Conservation (phyloP, 2,888 invertebrate genomes). For the Gryllus longicercus region DNA sequence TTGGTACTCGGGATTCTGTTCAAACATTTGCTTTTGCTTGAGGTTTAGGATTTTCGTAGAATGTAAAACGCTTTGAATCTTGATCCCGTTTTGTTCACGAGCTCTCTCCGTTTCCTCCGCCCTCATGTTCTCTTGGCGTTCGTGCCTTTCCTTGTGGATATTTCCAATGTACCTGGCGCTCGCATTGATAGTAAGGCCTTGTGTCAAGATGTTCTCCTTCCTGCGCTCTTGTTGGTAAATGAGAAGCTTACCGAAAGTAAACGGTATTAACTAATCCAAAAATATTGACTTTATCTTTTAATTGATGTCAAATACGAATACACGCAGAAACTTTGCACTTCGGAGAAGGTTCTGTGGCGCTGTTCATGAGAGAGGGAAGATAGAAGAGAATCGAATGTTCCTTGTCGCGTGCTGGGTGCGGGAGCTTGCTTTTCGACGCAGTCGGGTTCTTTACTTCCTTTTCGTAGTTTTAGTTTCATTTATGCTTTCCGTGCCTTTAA, state of each 20-base stretch:
- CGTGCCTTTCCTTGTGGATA: slow-evolving; percentile 19
- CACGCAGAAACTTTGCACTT: background rate
- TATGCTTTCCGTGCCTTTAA: too few species aligned
- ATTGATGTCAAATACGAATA: slow-evolving; percentile 11
- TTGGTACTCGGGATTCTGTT: slow-evolving; percentile 29
- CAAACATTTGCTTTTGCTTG: slow-evolving; percentile 34
- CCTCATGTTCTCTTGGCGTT: slow-evolving; percentile 22
- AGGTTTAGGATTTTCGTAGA: slow-evolving; percentile 26
- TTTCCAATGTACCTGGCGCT: slow-evolving; percentile 1
- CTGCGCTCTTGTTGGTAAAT: background rate
- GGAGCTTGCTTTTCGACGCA: too few species aligned
- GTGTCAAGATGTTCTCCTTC: slow-evolving; percentile 29
- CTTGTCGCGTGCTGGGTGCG: too few species aligned
- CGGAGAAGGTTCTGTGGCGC: too few species aligned
- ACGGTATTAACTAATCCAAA: slow-evolving; percentile 8
- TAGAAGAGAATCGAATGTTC: too few species aligned
- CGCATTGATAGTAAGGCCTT: slow-evolving; percentile 30
- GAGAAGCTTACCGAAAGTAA: slow-evolving; percentile 8
- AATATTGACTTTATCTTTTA: slow-evolving; percentile 17
- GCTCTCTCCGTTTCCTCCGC: slow-evolving; percentile 25
- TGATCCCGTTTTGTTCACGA: slow-evolving; percentile 28
- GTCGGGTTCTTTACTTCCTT: too few species aligned
- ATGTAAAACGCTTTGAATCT: slow-evolving; percentile 28
- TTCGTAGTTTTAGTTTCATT: too few species aligned
- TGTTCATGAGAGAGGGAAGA: too few species aligned